A percentile compares a stretch with the other conserved stretches of the same genome.
Evolutionary conservation across 2,888 invertebrate species (phyloP).

Genomic region (Endotricha flammealis): DNA sequence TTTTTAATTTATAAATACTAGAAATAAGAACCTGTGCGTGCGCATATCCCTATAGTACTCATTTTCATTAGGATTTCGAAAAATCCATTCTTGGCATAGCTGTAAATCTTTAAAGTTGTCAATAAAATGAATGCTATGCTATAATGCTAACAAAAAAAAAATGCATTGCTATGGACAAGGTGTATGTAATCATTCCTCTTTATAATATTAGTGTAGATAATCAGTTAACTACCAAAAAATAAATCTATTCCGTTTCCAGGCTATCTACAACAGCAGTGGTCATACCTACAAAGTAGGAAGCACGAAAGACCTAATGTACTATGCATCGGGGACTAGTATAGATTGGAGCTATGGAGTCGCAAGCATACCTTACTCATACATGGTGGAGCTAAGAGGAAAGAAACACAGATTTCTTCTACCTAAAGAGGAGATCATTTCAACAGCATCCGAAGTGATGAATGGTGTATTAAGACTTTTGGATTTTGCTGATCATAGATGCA

Average conservation of each 20-base stretch:
- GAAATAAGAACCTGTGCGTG: too few species aligned
- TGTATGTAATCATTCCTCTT: not conserved
- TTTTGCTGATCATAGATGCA: constrained; percentile 42
- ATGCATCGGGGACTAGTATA: constrained; percentile 55
- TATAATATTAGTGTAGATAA: constrained; percentile 12
- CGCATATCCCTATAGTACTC: too few species aligned
- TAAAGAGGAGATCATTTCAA: constrained; percentile 51
- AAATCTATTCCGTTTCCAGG: too few species aligned
- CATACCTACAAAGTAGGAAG: constrained; percentile 67
- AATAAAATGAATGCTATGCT: too few species aligned
- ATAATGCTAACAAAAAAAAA: too few species aligned
- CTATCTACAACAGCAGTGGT: constrained; percentile 46
- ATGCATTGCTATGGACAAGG: constrained; percentile 1
- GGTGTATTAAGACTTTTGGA: constrained; percentile 53
- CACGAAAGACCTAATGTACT: constrained; percentile 70
- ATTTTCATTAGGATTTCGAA: too few species aligned
- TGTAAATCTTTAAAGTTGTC: too few species aligned
- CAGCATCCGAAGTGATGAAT: constrained; percentile 42
- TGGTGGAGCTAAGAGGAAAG: constrained; percentile 63
- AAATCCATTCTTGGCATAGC: too few species aligned
- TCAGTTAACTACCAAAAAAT: too few species aligned
- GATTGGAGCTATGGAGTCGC: constrained; percentile 65
- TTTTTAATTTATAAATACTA: too few species aligned
- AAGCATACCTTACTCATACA: constrained; percentile 59
- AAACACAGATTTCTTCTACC: constrained; percentile 56